phyloP scores from a whole-genome alignment of 2,113 vertebrate genomes.

The Ranitomeya variabilis region DNA sequence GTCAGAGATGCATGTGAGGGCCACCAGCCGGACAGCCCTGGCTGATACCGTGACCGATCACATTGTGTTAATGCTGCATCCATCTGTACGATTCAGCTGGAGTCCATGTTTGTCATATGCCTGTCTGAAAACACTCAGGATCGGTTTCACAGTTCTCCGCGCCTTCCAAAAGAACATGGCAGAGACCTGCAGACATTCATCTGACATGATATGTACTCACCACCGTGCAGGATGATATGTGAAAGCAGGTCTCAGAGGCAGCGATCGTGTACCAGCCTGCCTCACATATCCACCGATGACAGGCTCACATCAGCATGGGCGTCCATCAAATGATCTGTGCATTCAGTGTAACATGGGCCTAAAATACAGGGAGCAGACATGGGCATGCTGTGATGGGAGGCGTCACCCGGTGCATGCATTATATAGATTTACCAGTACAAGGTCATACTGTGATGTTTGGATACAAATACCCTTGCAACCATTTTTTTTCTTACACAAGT shows the following conservation, averaged over 20 bases:
- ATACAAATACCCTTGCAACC: too few relatives aligned
- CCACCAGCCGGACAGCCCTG: not conserved
- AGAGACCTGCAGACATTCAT: conserved; percentile 71
- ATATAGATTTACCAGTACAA: not conserved
- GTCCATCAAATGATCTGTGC: conserved; percentile 71
- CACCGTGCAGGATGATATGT: conserved; percentile 68
- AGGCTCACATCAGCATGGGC: conserved; percentile 69
- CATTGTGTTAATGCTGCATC: not conserved
- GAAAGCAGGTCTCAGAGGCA: conserved; percentile 74
- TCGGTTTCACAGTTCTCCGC: conserved; percentile 31
- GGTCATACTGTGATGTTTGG: not conserved
- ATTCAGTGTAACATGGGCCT: conserved; percentile 65
- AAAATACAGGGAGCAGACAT: conserved; percentile 63
- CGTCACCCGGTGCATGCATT: not conserved
- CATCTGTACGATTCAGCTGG: not conserved
- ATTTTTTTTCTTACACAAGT: too few relatives aligned
- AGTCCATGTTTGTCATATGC: conserved; percentile 1
- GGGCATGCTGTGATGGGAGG: not conserved
- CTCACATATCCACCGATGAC: conserved; percentile 66
- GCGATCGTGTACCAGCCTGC: conserved; percentile 70
- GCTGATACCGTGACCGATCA: not conserved
- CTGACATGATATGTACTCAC: conserved; percentile 71
- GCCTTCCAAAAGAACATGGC: conserved; percentile 60
- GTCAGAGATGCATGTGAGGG: not conserved
- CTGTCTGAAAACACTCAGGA: conserved; percentile 16